phyloP scores from a whole-genome alignment of 2,797 vertebrate genomes.

The Myotis findleyi region DNA sequence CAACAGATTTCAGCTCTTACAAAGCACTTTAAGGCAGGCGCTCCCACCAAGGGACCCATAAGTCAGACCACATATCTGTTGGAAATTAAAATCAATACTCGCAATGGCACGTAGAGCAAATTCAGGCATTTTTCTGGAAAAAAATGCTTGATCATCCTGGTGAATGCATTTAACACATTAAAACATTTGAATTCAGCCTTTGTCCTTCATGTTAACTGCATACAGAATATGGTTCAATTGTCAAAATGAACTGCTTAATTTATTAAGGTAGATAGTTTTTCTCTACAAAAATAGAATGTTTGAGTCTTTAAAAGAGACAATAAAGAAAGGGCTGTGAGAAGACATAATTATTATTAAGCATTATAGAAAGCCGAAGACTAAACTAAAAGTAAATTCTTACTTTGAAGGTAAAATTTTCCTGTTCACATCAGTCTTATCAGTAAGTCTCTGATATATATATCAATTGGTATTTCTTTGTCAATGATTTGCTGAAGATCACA shows the following conservation, averaged over 20 bases:
- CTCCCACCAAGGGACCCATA: background rate
- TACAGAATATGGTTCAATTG: background rate
- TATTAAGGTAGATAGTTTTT: background rate
- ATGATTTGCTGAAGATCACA: background rate
- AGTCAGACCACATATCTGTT: background rate
- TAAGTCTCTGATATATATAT: background rate
- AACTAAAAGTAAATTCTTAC: background rate
- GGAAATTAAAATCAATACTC: constrained; percentile 17
- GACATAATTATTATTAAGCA: background rate
- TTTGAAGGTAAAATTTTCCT: background rate
- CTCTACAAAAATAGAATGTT: background rate
- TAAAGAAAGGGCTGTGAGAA: background rate
- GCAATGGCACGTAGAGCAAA: background rate
- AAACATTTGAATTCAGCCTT: background rate
- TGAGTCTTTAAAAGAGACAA: background rate
- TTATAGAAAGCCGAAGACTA: background rate
- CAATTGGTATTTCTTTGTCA: background rate
- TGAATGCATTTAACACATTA: background rate
- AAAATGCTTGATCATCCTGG: background rate
- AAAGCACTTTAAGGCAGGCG: background rate
- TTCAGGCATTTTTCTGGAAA: background rate
- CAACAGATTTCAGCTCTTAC: too few species aligned
- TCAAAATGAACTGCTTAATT: background rate
- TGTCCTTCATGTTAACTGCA: background rate
- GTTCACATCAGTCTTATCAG: background rate